A percentile compares a stretch with the other conserved stretches of the same genome.
phyloP scores from a whole-genome alignment of 2,113 vertebrate genomes.

The Grantiella picta region DNA sequence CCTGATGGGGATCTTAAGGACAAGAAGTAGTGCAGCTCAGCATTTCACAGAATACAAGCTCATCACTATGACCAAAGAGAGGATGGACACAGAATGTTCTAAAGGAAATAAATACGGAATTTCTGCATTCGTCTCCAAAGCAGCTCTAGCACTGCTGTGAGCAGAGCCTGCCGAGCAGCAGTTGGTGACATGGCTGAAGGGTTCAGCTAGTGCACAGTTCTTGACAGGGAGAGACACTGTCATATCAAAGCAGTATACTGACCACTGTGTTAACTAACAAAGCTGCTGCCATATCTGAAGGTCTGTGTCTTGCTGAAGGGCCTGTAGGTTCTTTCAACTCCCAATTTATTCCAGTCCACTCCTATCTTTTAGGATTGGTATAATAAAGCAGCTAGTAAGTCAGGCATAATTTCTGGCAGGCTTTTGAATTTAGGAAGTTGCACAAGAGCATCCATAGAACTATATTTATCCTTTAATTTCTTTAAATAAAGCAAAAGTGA shows the following conservation, averaged over 20 bases:
- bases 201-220: neutral
- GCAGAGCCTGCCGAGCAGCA: neutral
- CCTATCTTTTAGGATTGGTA: neutral
- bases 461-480: neutral
- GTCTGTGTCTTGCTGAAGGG: neutral
- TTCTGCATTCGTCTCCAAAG: neutral
- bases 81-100: neutral
- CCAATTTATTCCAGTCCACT: neutral
- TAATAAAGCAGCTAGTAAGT: neutral
- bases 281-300: neutral
- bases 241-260: neutral
- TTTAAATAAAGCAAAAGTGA: constrained; percentile 1
- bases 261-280: neutral
- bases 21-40: neutral
- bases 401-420: neutral
- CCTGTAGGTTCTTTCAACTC: neutral
- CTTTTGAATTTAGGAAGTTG: neutral
- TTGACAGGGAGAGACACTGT: neutral
- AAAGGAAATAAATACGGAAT: neutral
- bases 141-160: neutral
- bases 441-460: neutral
- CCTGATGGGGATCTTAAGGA: neutral
- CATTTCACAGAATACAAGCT: neutral
- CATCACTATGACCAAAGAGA: neutral
- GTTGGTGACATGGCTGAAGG: neutral